Conservation (phyloP, 2,113 vertebrate genomes). For the Macrotis lagotis region DNA sequence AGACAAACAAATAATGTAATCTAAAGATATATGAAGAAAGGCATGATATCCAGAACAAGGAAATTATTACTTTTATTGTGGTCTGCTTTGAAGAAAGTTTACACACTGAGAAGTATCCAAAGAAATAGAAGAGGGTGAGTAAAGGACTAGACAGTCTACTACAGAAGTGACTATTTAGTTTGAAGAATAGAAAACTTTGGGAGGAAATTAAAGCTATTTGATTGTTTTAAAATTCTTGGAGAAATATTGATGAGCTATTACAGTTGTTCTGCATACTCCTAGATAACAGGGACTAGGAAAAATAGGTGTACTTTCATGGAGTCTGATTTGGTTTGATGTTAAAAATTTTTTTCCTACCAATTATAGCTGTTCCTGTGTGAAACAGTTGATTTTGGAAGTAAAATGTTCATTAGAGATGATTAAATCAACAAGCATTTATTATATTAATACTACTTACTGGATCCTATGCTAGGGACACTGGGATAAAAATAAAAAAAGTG, state of each 20-base stretch:
- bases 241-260: background rate
- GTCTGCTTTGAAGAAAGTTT: background rate
- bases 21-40: background rate
- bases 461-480: background rate
- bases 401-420: background rate
- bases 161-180: background rate
- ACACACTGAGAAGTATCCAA: background rate
- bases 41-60: background rate
- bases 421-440: background rate
- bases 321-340: background rate
- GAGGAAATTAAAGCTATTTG: background rate
- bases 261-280: background rate
- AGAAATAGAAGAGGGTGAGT: background rate
- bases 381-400: background rate
- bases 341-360: background rate
- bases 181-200: background rate
- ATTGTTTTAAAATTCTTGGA: background rate
- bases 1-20: background rate
- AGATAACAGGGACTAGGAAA: background rate
- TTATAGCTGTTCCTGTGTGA: background rate
- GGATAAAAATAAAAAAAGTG: background rate
- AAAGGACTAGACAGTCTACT: background rate
- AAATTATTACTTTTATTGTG: background rate
- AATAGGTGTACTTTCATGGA: background rate
- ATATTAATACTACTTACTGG: background rate